Base-by-base conservation (phyloP, 2,888 invertebrate species). In the Ganaspis brasiliensis region DNA sequence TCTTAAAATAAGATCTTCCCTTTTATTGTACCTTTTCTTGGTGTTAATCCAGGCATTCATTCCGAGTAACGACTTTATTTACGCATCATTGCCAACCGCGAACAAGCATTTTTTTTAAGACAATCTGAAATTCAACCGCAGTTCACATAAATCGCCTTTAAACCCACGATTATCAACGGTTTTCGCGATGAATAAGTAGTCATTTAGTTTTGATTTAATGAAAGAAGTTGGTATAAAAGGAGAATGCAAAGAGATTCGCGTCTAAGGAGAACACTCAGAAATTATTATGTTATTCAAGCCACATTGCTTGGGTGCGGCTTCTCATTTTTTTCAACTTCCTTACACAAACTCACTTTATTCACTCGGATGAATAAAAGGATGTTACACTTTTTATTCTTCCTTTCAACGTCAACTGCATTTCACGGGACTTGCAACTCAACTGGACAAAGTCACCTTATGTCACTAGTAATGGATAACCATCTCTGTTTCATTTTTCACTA, bases 141-240 rank as follows among this genome's bases (percentile, higher is more conserved):
- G 19, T 35, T 55, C 70, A 56, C 75, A 70, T 75, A 57, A 71
- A 75, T 75, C 40, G n/a, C 37, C 75, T 31, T n/a, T 19, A 31
- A 52, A 16, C 35, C 71, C 37, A 59, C 73, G 78, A 76, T 78
- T 76, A 78, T 76, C 49, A 72, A 19, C 59, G 57, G 61, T 45
- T 40, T 61, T n/a, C 56, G 45, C 57, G 63, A 78, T 78, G 76
- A 80, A 74, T 78, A 74, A 80, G 74, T 74, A 73, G 74, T 80
- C 80, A 74, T 76, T 80, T 78, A 72, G 71, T 74, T 73, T 74
- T 80, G 78, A 80, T 78, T 80, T 80, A 80, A 59, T 57, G 57
- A 63, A 63, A 63, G 40, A 63, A 61, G 35, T 55, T 57, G 55
- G 37, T 21, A 45, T 45, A 70, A n/a, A 61, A 52, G n/a, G 26